Conservation (phyloP, 2,888 invertebrate genomes). For the Parasteatoda lunata region DNA sequence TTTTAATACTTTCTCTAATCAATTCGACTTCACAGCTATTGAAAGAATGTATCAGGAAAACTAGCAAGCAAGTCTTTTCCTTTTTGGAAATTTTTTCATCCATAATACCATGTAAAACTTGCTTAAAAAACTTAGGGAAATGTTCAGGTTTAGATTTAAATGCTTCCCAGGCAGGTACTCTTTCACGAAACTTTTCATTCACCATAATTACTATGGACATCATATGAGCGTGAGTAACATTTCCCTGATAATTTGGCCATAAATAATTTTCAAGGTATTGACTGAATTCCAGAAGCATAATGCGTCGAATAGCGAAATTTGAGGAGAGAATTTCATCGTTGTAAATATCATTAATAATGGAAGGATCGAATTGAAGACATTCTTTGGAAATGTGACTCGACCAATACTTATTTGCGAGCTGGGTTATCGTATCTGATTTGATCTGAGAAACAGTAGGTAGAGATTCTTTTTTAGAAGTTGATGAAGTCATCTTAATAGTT, state of each 20-base stretch:
- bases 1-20: slow-evolving; percentile 92
- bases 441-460: slow-evolving; percentile 88
- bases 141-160: slow-evolving; percentile 86
- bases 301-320: slow-evolving; percentile 72
- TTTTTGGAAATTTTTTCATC: slow-evolving; percentile 77
- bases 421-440: slow-evolving; percentile 90
- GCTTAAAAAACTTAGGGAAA: slow-evolving; percentile 87
- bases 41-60: slow-evolving; percentile 96
- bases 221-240: slow-evolving; percentile 88
- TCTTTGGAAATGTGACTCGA: slow-evolving; percentile 83
- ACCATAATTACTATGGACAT: slow-evolving; percentile 98
- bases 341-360: slow-evolving; percentile 90
- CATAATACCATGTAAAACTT: slow-evolving; percentile 85
- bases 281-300: slow-evolving; percentile 97
- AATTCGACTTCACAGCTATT: slow-evolving; percentile 93
- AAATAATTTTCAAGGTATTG: slow-evolving; percentile 97
- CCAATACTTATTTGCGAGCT: slow-evolving; percentile 95
- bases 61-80: slow-evolving; percentile 90
- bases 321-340: slow-evolving; percentile 88
- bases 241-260: slow-evolving; percentile 94
- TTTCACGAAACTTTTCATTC: slow-evolving; percentile 97
- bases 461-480: slow-evolving; percentile 46
- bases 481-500: slow-evolving; percentile 25
- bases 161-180: slow-evolving; percentile 96
- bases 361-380: slow-evolving; percentile 79